Base-by-base conservation (phyloP, 2,888 invertebrate species). In the Lamproptera curius region DNA sequence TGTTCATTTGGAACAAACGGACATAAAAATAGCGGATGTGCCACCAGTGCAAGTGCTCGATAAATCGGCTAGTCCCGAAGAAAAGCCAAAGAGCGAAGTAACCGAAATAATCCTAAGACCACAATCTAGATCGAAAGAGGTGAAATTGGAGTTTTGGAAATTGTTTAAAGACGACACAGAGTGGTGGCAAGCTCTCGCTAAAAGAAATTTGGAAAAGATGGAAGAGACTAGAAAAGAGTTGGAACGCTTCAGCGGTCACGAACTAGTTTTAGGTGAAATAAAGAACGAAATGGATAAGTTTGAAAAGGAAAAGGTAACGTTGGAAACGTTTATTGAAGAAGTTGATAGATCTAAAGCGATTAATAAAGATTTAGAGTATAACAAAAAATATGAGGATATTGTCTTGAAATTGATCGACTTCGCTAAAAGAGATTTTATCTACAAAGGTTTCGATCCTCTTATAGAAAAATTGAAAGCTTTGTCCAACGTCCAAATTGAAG, bases 401-500 rank as follows among this genome's bases (percentile, higher is more conserved):
- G 85, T 88, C 5, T 56, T 84, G 0, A 83, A 80, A 60, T 56
- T 88, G 1, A 88, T 88, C 1, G 76, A 78, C 23, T 86, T 88
- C 41, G 88, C 88, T 0, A 88, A 85, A 60, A 81, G 75, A 57
- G 84, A 85, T 56, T 85, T 88, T 34, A 74, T 81, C 54, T 88
- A 69, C 49, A 86, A 83, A 75, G 88, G 88, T 1, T 88, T 88
- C 41, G 88, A 88, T 72, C 87, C 88, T 0, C 49, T 88, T 1
- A 87, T 88, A 16, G 80, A 84, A 52, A 65, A 84, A 52, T 52
- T 88, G 2, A 82, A 83, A 55, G 73, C 74, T 10, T 54, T 88
- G 0, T 76, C 86, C 0, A 81, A 85, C 23, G 63, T 80, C 1
- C 69, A 79, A 53, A 64, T 87, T 0, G 78, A 82, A 51, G 49